Evolutionary conservation across 2,797 vertebrate genomes (phyloP).

Genomic region (Scolopax bukidnonensis): DNA sequence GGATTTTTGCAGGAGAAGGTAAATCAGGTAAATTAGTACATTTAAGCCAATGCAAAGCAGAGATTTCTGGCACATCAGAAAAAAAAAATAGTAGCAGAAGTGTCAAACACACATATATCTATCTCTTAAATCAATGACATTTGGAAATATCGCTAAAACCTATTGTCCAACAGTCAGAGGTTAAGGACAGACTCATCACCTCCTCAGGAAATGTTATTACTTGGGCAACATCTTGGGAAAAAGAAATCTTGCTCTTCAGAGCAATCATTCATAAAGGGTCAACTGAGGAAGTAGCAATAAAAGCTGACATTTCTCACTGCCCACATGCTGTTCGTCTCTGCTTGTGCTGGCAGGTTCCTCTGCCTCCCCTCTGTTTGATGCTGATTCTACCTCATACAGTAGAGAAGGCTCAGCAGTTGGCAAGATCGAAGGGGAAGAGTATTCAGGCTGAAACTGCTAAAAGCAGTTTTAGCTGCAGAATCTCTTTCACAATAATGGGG

Average conservation of each 20-base stretch:
- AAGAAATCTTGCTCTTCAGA: slow-evolving; percentile 71
- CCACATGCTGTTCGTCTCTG: slow-evolving; percentile 58
- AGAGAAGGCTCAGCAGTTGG: slow-evolving; percentile 65
- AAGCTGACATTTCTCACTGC: slow-evolving; percentile 79
- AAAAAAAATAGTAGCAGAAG: not conserved
- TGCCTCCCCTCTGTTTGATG: slow-evolving; percentile 71
- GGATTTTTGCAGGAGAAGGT: not conserved
- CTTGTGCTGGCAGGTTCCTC: slow-evolving; percentile 67
- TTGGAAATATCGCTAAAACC: slow-evolving; percentile 51
- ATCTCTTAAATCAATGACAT: not conserved
- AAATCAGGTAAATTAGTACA: slow-evolving; percentile 47
- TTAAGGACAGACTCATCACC: slow-evolving; percentile 70
- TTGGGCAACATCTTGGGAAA: slow-evolving; percentile 48
- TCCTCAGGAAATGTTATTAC: slow-evolving; percentile 64
- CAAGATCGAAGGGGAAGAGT: slow-evolving; percentile 66
- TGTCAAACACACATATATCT: not conserved
- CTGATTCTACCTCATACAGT: slow-evolving; percentile 69
- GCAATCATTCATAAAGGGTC: slow-evolving; percentile 69
- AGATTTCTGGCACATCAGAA: not conserved
- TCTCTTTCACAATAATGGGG: not conserved
- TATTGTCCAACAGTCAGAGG: slow-evolving; percentile 46
- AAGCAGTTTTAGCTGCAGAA: slow-evolving; percentile 49
- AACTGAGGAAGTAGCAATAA: slow-evolving; percentile 73
- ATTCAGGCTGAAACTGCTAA: slow-evolving; percentile 53
- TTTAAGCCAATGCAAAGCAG: not conserved